Evolutionary conservation across 2,797 vertebrate species (phyloP).

Genomic region (Macroramphosus scolopax): DNA sequence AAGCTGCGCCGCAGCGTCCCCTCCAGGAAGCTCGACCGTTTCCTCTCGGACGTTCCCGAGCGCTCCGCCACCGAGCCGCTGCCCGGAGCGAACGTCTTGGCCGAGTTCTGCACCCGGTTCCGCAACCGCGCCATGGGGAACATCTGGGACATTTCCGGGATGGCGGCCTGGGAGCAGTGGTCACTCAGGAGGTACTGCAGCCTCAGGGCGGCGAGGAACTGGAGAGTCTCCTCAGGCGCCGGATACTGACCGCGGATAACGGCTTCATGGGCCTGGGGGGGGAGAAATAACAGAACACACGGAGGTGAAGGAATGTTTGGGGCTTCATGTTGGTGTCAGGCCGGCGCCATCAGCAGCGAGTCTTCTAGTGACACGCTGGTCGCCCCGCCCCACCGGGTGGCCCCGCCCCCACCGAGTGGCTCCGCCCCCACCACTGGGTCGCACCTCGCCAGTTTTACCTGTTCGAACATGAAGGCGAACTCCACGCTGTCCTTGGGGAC

Average conservation of each 20-base stretch:
- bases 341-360: too few relatives aligned
- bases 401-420: too few relatives aligned
- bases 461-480: constrained; percentile 99
- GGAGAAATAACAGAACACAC: neutral
- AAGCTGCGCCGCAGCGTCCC: constrained; percentile 92
- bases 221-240: constrained; percentile 93
- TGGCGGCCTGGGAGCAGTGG: constrained; percentile 61
- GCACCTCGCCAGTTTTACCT: too few relatives aligned
- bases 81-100: constrained; percentile 77
- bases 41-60: constrained; percentile 77
- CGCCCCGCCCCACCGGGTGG: too few relatives aligned
- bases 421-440: too few relatives aligned
- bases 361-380: too few relatives aligned
- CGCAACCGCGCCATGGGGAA: constrained; percentile 88
- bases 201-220: constrained; percentile 90
- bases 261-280: constrained; percentile 89
- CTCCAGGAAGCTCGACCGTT: constrained; percentile 93
- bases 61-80: constrained; percentile 64
- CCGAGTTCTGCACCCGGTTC: constrained; percentile 88
- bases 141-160: constrained; percentile 86
- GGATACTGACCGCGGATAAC: constrained; percentile 94
- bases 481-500: constrained; percentile 94
- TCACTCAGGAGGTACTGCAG: constrained; percentile 92
- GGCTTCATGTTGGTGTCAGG: too few relatives aligned
- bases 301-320: too few relatives aligned